Evolutionary conservation across 2,888 invertebrate genomes (phyloP).

Genomic region (Andrena fulva): DNA sequence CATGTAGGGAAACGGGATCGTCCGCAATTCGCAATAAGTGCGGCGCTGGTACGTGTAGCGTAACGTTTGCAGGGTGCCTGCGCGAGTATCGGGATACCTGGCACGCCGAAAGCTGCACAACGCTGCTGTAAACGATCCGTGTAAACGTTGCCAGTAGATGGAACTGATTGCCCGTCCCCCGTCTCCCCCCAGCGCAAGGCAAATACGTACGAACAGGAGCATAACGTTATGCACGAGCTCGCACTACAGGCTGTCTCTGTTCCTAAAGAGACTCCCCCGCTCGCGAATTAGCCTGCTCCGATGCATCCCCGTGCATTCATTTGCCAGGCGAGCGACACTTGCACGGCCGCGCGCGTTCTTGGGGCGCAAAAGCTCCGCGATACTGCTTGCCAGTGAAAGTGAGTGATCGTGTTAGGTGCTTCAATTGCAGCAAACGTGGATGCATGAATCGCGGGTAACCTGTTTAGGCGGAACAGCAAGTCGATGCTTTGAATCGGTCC

Average conservation of each 20-base stretch:
- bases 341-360: slow-evolving; percentile 4
- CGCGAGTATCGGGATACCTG: slow-evolving; percentile 61
- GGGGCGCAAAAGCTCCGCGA: background rate
- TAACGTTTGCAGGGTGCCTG: slow-evolving; percentile 62
- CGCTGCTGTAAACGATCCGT: slow-evolving; percentile 69
- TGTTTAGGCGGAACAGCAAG: too few species aligned
- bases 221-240: slow-evolving; percentile 25
- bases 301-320: slow-evolving; percentile 9
- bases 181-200: slow-evolving; percentile 18
- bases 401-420: background rate
- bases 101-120: slow-evolving; percentile 62
- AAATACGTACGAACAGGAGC: slow-evolving; percentile 51
- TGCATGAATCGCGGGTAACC: too few species aligned
- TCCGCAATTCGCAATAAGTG: slow-evolving; percentile 43
- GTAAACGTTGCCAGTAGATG: slow-evolving; percentile 73
- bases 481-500: too few species aligned
- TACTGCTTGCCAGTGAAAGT: background rate
- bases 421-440: too few species aligned
- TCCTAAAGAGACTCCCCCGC: slow-evolving; percentile 23
- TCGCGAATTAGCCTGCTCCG: slow-evolving; percentile 40
- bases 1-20: slow-evolving; percentile 30
- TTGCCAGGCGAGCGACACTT: slow-evolving; percentile 9
- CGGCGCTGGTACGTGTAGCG: slow-evolving; percentile 27
- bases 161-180: slow-evolving; percentile 71
- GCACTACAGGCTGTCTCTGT: background rate